Evolutionary conservation across 2,888 invertebrate genomes (phyloP).

Genomic region (Aspidiotus destructor): DNA sequence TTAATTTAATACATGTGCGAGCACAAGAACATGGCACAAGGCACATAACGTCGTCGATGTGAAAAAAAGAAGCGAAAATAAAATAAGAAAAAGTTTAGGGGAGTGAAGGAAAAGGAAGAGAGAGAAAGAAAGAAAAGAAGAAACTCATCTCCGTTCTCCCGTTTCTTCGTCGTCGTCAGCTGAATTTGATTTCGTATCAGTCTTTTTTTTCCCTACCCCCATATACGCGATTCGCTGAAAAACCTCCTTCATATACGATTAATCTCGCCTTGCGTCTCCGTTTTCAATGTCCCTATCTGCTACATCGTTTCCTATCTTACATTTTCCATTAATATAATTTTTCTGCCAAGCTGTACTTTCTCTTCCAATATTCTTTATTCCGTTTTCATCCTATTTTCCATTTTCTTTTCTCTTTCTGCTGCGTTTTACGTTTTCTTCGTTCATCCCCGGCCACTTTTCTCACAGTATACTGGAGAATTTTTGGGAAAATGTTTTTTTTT

Average conservation of each 20-base stretch:
- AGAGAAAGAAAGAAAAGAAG: constrained; percentile 20
- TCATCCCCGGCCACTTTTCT: background rate
- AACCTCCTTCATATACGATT: constrained; percentile 28
- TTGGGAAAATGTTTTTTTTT: constrained; percentile 1
- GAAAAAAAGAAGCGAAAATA: constrained; percentile 17
- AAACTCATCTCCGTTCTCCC: constrained; percentile 33
- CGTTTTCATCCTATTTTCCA: constrained; percentile 31
- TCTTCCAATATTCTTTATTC: constrained; percentile 33
- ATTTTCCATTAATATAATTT: constrained; percentile 33
- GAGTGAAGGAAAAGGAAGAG: constrained; percentile 16
- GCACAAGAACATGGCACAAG: constrained; percentile 30
- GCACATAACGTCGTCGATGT: constrained; percentile 31
- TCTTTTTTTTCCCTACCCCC: constrained; percentile 27
- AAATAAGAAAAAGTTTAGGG: background rate
- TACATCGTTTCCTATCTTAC: constrained; percentile 29
- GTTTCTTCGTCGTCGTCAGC: constrained; percentile 22
- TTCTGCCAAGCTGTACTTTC: constrained; percentile 29
- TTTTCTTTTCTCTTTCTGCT: constrained; percentile 20
- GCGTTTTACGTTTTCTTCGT: background rate
- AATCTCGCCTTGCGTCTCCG: constrained; percentile 18
- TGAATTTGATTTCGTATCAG: constrained; percentile 32
- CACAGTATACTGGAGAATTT: background rate
- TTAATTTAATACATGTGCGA: constrained; percentile 28
- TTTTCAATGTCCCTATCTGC: constrained; percentile 22
- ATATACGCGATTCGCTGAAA: constrained; percentile 23